A percentile compares a stretch with the other conserved stretches of the same genome.
Evolutionary conservation across 1,140 invertebrate species (phyloP).

Genomic region (Triops cancriformis): DNA sequence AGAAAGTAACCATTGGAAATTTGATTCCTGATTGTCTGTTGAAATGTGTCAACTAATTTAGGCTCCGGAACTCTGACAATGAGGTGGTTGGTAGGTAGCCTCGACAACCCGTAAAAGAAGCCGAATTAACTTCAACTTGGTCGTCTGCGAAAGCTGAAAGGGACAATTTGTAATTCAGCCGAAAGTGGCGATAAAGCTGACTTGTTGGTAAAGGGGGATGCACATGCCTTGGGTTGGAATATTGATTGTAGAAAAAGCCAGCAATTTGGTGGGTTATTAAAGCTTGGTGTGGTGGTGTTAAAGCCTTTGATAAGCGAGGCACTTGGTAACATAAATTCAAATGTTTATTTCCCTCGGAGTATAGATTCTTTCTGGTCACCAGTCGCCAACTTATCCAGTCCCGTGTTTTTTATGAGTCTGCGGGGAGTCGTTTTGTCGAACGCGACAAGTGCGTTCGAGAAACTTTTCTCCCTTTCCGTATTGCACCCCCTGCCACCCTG

Average conservation of each 20-base stretch:
- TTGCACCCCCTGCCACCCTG: neutral
- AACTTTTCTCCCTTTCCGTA: neutral
- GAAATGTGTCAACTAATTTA: too few relatives aligned
- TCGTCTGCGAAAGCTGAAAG: too few relatives aligned
- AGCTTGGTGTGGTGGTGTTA: neutral
- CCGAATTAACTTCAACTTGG: too few relatives aligned
- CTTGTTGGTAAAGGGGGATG: neutral
- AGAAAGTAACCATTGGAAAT: too few relatives aligned
- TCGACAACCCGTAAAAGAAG: too few relatives aligned
- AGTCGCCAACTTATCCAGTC: neutral
- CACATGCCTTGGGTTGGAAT: neutral
- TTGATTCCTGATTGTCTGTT: too few relatives aligned
- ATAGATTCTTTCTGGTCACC: neutral
- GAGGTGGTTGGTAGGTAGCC: too few relatives aligned
- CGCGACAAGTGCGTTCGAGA: neutral
- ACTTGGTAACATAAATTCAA: neutral
- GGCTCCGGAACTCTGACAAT: too few relatives aligned
- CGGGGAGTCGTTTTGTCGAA: slow-evolving; percentile 12
- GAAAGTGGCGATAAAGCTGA: neutral
- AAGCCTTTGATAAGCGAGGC: neutral
- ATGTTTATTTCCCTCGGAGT: neutral
- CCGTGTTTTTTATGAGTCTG: neutral
- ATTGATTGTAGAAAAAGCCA: neutral
- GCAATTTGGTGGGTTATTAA: neutral
- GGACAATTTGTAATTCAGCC: too few relatives aligned